Conservation (phyloP, 2,888 invertebrate genomes). For the Athrips mouffetella region DNA sequence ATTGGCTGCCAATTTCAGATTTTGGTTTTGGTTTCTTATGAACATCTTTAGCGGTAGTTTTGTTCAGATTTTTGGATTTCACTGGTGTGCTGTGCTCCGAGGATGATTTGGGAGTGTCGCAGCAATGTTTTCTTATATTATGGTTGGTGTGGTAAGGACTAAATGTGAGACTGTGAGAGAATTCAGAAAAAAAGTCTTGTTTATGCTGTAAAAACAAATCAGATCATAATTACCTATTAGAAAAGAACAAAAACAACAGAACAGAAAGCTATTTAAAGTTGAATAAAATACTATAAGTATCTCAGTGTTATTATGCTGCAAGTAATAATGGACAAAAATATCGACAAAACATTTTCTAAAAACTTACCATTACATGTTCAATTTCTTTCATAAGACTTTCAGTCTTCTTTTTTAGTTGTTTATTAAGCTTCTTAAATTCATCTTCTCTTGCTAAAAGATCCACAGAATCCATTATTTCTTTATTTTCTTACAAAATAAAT, state of each 20-base stretch:
- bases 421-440: conserved; percentile 68
- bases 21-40: background rate
- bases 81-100: conserved; percentile 23
- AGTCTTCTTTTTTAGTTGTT: conserved; percentile 67
- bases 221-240: background rate
- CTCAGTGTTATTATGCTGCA: background rate
- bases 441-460: conserved; percentile 64
- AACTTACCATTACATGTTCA: conserved; percentile 60
- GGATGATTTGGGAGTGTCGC: conserved; percentile 34
- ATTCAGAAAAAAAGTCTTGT: conserved; percentile 58
- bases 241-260: background rate
- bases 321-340: background rate
- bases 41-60: conserved; percentile 6
- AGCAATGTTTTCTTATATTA: conserved; percentile 54
- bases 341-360: conserved; percentile 3
- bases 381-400: conserved; percentile 67
- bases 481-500: background rate
- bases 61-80: conserved; percentile 7
- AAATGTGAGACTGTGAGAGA: conserved; percentile 43
- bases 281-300: conserved; percentile 25
- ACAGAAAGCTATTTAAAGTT: conserved; percentile 1
- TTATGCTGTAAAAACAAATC: conserved; percentile 55
- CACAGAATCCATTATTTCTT: conserved; percentile 51
- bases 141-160: conserved; percentile 32
- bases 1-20: background rate